Evolutionary conservation across 2,113 vertebrate genomes (phyloP).

Genomic region (Callithrix jacchus): DNA sequence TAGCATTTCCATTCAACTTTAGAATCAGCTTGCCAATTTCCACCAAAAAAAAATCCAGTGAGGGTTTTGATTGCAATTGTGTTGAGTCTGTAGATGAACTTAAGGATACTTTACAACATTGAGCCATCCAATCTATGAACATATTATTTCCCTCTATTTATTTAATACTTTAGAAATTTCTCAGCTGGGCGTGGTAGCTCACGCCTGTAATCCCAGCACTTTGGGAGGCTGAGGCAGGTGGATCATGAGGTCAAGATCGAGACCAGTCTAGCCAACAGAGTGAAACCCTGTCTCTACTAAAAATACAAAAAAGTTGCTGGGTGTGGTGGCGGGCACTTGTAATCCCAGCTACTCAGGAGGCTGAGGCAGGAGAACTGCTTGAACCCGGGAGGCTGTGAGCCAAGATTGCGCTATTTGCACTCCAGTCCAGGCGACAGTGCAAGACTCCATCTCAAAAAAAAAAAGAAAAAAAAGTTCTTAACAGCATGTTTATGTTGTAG

Average conservation of each 20-base stretch:
- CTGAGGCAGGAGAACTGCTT: too few relatives aligned
- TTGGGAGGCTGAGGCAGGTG: fast-evolving
- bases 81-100: background rate
- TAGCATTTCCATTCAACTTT: background rate
- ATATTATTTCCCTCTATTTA: background rate
- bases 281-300: too few relatives aligned
- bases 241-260: too few relatives aligned
- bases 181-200: too few relatives aligned
- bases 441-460: too few relatives aligned
- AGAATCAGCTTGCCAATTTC: background rate
- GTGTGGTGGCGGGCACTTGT: too few relatives aligned
- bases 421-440: fast-evolving
- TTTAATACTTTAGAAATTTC: background rate
- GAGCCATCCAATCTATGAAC: background rate
- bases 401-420: too few relatives aligned
- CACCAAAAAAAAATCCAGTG: background rate
- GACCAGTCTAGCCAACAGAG: too few relatives aligned
- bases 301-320: too few relatives aligned
- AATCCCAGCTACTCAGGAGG: too few relatives aligned
- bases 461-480: background rate
- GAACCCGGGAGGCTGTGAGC: too few relatives aligned
- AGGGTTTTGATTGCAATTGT: background rate
- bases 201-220: too few relatives aligned
- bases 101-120: background rate
- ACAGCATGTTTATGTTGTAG: background rate